Base-by-base conservation (phyloP, 1,140 invertebrate genomes). In the Holcopasites calliopsidis region DNA sequence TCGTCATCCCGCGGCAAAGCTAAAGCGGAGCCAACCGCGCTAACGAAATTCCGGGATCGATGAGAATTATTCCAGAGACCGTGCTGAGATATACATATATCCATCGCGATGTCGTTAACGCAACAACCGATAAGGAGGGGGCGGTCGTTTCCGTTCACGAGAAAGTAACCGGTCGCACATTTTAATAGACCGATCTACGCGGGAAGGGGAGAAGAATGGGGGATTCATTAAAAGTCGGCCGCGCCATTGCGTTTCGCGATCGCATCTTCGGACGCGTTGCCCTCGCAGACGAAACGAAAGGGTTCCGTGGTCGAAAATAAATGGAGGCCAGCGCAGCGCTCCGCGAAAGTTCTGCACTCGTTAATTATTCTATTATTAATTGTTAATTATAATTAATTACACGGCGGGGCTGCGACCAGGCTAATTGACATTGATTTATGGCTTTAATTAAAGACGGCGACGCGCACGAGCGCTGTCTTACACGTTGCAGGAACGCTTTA, bases 361-460 rank as follows among this genome's bases (percentile, higher is more conserved):
- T 77, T 88, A 85, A 87, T 86, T 87, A 85, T 82, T 84, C 83
- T 88, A 87, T 85, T 87, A 88, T 88, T 88, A 88, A 88, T 88
- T 86, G 84, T 89, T 89, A 86, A 88, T 87, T 85, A 84, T 88
- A 89, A 89, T 89, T 89, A 88, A 88, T 89, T 82, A 82, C 75
- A 60, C 40, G 68, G 54, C 71, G 58, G 55, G 68, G n/a, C 78
- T 52, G 69, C 44, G 80, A 75, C 72, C 77, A 61, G 68, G 57
- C 85, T 90, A 90, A 91, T 89, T 91, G 89, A 90, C 89, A 90
- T 88, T 91, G 90, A 91, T 90, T 90, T 88, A 91, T 90, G 88
- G 82, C 79, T 91, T 91, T 90, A 91, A 91, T 91, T 90, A 91
- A 90, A 90, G 87, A 82, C 84, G 86, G 83, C 81, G 86, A 84